phyloP scores from a whole-genome alignment of 2,888 invertebrate species.

The Eristalinus sepulchralis region DNA sequence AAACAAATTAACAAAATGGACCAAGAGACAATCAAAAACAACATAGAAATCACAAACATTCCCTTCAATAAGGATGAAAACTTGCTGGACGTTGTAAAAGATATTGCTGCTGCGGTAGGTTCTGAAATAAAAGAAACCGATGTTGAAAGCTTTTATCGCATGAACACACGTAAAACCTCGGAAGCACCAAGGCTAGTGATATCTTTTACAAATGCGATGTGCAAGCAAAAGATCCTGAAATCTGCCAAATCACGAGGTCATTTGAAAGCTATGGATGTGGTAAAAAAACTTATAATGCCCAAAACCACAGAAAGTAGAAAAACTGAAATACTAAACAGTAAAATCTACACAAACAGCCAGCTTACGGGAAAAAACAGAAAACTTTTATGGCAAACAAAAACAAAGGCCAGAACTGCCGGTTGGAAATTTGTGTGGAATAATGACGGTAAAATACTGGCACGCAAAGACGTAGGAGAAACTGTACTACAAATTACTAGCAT shows the following conservation, averaged over 20 bases:
- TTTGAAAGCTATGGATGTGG: not conserved
- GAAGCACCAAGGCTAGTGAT: not conserved
- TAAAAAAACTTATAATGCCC: not conserved
- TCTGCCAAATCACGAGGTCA: not conserved
- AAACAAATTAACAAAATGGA: too few species aligned
- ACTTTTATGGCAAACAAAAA: not conserved
- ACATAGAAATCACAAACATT: not conserved
- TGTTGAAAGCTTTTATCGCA: not conserved
- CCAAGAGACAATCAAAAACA: too few species aligned
- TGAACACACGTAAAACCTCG: not conserved
- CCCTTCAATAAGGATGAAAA: not conserved
- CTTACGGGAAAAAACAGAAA: not conserved
- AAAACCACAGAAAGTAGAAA: not conserved
- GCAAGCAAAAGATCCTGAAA: not conserved
- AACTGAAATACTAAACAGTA: not conserved
- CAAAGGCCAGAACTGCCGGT: not conserved
- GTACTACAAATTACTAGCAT: not conserved
- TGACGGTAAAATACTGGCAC: slow-evolving; percentile 2
- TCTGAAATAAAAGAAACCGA: slow-evolving; percentile 5
- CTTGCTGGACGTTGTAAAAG: not conserved
- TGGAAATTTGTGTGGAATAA: slow-evolving; percentile 1
- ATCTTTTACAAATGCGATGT: not conserved
- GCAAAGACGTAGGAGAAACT: not conserved
- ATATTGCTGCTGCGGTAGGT: not conserved
- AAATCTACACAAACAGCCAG: not conserved